phyloP scores from a whole-genome alignment of 2,888 invertebrate genomes.

The Furcula furcula region DNA sequence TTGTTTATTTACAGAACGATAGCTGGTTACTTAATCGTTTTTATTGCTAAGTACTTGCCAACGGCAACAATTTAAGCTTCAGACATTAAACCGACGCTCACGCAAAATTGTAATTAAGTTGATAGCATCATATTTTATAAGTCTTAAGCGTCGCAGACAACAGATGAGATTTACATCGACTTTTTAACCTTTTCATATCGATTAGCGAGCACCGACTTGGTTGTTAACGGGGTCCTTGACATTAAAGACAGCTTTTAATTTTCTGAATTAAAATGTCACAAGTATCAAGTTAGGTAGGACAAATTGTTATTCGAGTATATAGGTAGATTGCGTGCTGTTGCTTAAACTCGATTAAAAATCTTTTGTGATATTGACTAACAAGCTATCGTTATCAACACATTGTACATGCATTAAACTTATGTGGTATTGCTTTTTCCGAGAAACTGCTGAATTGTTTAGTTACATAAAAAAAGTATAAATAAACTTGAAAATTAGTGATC shows the following conservation, averaged over 20 bases:
- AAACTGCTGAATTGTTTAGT: no score
- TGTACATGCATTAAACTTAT: neutral
- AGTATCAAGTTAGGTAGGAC: constrained; percentile 4
- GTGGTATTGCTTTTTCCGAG: neutral
- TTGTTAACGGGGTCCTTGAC: constrained; percentile 36
- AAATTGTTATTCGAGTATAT: neutral
- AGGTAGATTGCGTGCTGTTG: neutral
- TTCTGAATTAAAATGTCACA: constrained; percentile 31
- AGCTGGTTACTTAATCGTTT: constrained; percentile 29
- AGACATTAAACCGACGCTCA: neutral
- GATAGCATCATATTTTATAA: neutral
- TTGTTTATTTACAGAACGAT: constrained; percentile 45
- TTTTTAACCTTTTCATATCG: constrained; percentile 28
- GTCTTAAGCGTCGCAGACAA: neutral
- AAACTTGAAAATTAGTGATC: no score
- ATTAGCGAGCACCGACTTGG: constrained; percentile 18
- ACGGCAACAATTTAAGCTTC: neutral
- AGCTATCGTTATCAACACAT: neutral
- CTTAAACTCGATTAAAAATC: neutral
- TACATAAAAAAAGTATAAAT: no score
- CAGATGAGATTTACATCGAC: constrained; percentile 6
- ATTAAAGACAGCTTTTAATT: constrained; percentile 43
- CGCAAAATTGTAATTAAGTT: neutral
- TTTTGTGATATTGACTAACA: neutral
- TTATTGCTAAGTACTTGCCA: constrained; percentile 9